These are phyloP conservation scores for Dunckerocampus dactyliophorus DNA, from an alignment of 2,113 vertebrate species.

Conservation along the genomic window DNA sequence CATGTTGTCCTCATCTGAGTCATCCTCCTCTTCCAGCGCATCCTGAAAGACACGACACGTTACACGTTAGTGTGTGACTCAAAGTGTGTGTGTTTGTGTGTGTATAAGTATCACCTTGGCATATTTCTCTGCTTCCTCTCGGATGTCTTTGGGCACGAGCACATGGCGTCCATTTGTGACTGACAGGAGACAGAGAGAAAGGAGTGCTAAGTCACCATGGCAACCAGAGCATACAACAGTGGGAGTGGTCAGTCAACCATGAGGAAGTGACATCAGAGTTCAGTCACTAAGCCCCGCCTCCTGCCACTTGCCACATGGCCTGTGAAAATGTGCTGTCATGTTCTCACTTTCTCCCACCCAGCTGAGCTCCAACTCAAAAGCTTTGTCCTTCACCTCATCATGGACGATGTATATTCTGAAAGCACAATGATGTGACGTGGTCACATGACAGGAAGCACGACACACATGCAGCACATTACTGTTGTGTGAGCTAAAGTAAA, in stretches of 20 bases:
- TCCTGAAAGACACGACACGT: constrained; percentile 75
- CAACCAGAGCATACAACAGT: background rate
- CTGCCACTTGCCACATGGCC: background rate
- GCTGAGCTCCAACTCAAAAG: constrained; percentile 97
- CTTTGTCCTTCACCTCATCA: constrained; percentile 98
- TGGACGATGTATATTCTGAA: constrained; percentile 98
- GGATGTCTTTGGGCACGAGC: constrained; percentile 91
- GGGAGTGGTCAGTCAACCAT: constrained; percentile 22
- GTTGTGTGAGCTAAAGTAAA: too few species aligned
- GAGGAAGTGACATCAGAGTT: constrained; percentile 30
- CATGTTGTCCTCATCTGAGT: constrained; percentile 99
- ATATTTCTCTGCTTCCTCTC: constrained; percentile 97
- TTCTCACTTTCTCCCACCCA: constrained; percentile 95
- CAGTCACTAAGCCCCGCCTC: constrained; percentile 34
- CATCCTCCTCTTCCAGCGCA: constrained; percentile 96
- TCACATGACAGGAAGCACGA: too few species aligned
- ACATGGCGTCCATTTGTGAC: constrained; percentile 94
- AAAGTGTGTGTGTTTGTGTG: background rate
- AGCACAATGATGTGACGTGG: background rate
- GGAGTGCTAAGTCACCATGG: background rate
- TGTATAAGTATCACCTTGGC: constrained; percentile 82
- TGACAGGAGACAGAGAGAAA: constrained; percentile 41
- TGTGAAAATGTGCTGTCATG: background rate
- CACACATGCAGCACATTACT: too few species aligned
- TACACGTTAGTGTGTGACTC: background rate